phyloP scores from a whole-genome alignment of 2,113 vertebrate species.

The Jaculus jaculus region DNA sequence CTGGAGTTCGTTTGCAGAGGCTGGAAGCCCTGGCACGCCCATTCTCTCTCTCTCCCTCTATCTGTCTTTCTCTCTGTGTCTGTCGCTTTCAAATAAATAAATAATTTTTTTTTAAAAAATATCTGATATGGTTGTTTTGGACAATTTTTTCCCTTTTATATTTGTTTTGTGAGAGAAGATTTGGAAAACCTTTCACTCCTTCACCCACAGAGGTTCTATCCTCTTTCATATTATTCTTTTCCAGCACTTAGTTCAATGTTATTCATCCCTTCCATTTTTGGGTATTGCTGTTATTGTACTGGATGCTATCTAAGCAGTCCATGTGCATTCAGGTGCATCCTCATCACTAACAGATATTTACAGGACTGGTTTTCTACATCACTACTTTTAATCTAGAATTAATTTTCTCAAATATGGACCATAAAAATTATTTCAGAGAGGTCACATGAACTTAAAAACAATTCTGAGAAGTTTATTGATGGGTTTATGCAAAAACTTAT shows the following conservation, averaged over 20 bases:
- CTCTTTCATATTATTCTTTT: neutral
- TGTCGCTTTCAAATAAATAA: too few relatives aligned
- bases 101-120: too few relatives aligned
- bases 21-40: too few relatives aligned
- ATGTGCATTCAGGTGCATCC: neutral
- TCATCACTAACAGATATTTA: too few relatives aligned
- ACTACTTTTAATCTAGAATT: neutral
- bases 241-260: neutral
- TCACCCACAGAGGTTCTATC: too few relatives aligned
- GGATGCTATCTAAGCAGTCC: neutral
- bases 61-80: too few relatives aligned
- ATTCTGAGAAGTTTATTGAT: neutral
- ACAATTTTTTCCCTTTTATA: too few relatives aligned
- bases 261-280: neutral
- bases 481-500: neutral
- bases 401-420: neutral
- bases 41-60: too few relatives aligned
- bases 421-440: neutral
- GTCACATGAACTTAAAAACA: neutral
- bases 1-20: too few relatives aligned
- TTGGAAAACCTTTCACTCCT: too few relatives aligned
- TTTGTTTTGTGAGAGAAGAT: too few relatives aligned
- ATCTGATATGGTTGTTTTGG: too few relatives aligned
- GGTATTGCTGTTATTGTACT: neutral
- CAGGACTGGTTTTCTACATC: neutral